A percentile compares a stretch with the other conserved stretches of the same genome.
Conservation (phyloP, 64 coral and sea anemone species). For the Pocillopora damicornis region DNA sequence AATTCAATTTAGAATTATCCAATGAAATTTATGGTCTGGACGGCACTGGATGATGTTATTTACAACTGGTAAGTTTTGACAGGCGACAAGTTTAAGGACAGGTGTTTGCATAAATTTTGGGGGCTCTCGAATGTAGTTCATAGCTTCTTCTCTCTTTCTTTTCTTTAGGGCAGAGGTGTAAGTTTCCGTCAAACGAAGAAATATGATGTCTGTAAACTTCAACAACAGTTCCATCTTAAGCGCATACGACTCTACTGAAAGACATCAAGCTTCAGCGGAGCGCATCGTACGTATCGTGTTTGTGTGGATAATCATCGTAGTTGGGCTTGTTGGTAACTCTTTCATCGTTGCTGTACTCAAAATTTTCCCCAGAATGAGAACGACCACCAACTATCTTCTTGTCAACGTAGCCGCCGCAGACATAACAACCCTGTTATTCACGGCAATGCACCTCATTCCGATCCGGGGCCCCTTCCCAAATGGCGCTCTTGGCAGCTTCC, state of each 20-base stretch:
- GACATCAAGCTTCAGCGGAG: neutral
- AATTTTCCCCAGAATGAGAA: neutral
- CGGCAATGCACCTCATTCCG: neutral
- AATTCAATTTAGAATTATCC: too few relatives aligned
- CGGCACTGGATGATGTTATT: too few relatives aligned
- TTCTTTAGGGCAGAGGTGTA: neutral
- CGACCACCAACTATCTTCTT: conserved; percentile 30
- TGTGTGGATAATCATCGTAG: conserved; percentile 8
- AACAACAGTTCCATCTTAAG: neutral
- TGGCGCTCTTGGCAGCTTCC: neutral
- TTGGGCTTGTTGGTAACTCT: conserved; percentile 14
- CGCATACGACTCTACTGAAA: neutral
- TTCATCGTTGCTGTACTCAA: conserved; percentile 19
- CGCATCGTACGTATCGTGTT: neutral
- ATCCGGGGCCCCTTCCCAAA: neutral
- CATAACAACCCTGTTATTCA: conserved; percentile 11
- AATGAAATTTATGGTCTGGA: too few relatives aligned
- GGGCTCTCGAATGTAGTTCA: neutral
- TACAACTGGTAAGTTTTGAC: too few relatives aligned
- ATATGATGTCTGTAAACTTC: neutral
- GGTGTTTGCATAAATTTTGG: too few relatives aligned
- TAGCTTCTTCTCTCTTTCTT: neutral
- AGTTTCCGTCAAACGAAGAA: neutral
- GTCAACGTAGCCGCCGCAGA: conserved; percentile 32
- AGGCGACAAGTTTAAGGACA: too few relatives aligned